Percentiles rank a stretch among this genome's conserved stretches.
Evolutionary conservation across 2,113 vertebrate genomes (phyloP).

Genomic region (Psittacus erithacus): DNA sequence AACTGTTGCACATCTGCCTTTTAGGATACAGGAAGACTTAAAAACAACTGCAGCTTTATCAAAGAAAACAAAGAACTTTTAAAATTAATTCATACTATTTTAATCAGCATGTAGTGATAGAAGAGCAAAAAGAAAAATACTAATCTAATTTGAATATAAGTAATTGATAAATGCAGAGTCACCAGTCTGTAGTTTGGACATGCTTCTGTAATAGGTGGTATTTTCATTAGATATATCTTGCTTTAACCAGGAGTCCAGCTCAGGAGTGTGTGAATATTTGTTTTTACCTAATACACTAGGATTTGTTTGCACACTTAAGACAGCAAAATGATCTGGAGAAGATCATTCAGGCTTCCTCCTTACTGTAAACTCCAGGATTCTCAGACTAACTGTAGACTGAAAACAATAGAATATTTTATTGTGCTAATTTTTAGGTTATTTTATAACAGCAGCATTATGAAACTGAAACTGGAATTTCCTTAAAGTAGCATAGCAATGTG

Average conservation of each 20-base stretch:
- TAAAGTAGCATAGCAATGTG: neutral
- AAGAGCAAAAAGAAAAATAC: neutral
- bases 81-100: neutral
- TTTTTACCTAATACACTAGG: neutral
- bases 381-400: neutral
- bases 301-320: neutral
- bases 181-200: neutral
- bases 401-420: neutral
- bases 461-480: neutral
- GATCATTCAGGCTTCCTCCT: neutral
- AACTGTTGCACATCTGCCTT: neutral
- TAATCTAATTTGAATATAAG: neutral
- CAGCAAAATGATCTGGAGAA: neutral
- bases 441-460: neutral
- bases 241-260: neutral
- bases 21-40: neutral
- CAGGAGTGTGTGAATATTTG: neutral
- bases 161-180: neutral
- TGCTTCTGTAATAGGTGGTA: neutral
- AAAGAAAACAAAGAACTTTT: neutral
- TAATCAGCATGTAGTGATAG: neutral
- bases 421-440: neutral
- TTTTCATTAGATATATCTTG: neutral
- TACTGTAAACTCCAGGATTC: neutral
- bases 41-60: neutral